These are phyloP conservation scores for Bergia sp. DNA, from an alignment of 92 coral and sea anemone genomes.

Conservation along the genomic window DNA sequence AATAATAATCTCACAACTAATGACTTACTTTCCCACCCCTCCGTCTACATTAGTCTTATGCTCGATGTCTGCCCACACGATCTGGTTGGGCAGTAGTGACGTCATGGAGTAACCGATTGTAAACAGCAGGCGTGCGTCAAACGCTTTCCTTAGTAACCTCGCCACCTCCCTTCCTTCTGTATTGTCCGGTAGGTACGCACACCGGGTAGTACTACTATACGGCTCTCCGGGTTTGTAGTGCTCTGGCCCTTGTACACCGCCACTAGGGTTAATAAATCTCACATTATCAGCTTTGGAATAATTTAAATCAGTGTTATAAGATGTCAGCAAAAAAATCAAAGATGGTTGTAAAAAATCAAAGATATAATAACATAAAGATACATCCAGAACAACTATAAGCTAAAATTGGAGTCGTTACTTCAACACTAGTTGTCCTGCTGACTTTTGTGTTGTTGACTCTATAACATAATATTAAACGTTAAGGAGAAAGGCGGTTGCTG, in stretches of 20 bases:
- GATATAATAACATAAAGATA: too few relatives aligned
- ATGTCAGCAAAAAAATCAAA: too few relatives aligned
- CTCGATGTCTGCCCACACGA: conserved; percentile 33
- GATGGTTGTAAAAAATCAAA: too few relatives aligned
- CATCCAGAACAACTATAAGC: too few relatives aligned
- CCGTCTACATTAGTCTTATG: conserved; percentile 35
- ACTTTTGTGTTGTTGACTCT: too few relatives aligned
- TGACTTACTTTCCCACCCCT: conserved; percentile 24
- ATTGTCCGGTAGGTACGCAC: conserved; percentile 31
- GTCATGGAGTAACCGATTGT: conserved; percentile 38
- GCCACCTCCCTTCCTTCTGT: conserved; percentile 12
- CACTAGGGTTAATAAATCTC: neutral
- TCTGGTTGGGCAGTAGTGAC: conserved; percentile 23
- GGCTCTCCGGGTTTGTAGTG: conserved; percentile 36
- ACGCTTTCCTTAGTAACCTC: conserved; percentile 19
- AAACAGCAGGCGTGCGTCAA: conserved; percentile 26
- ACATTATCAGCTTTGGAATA: too few relatives aligned
- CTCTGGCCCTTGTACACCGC: conserved; percentile 34
- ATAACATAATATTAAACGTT: too few relatives aligned
- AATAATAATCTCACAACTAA: neutral
- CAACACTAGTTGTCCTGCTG: too few relatives aligned
- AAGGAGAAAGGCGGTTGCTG: too few relatives aligned
- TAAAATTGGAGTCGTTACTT: too few relatives aligned
- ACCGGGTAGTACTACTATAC: conserved; percentile 12
- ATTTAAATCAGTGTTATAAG: too few relatives aligned